Conservation (phyloP, 92 coral and sea anemone genomes). For the Epizoanthus stellaris region DNA sequence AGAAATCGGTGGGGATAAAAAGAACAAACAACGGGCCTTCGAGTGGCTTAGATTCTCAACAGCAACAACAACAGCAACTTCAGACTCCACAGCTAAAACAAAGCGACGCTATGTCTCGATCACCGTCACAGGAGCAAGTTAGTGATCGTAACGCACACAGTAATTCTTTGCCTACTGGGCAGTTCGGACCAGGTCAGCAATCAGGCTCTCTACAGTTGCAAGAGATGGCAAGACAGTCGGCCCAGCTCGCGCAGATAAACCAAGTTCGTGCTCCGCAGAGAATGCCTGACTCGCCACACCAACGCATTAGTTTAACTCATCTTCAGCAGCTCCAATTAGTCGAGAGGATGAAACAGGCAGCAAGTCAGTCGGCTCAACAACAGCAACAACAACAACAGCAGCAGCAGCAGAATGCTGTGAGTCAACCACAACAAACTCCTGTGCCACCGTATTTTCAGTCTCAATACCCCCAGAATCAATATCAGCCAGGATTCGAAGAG, state of each 20-base stretch:
- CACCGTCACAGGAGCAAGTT: constrained; percentile 39
- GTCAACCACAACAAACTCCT: constrained; percentile 39
- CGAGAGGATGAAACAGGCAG: constrained; percentile 41
- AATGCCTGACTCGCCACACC: constrained; percentile 25
- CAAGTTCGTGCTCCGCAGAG: constrained; percentile 51
- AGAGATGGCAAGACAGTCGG: constrained; percentile 84
- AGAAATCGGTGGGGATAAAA: constrained; percentile 44
- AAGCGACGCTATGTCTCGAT: constrained; percentile 50
- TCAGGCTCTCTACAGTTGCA: constrained; percentile 74
- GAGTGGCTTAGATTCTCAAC: constrained; percentile 55
- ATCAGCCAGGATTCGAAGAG: constrained; percentile 37
- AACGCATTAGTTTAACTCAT: constrained; percentile 23
- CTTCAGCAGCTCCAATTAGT: constrained; percentile 50
- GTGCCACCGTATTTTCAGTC: constrained; percentile 19
- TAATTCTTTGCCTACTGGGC: constrained; percentile 44
- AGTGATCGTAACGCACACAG: constrained; percentile 46
- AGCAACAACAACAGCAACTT: constrained; percentile 62
- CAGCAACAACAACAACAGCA: constrained; percentile 59
- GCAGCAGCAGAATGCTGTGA: constrained; percentile 27
- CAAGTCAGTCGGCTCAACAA: constrained; percentile 53
- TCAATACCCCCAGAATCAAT: constrained; percentile 40
- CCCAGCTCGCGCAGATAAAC: constrained; percentile 60
- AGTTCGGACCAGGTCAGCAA: constrained; percentile 35
- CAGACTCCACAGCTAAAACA: constrained; percentile 52
- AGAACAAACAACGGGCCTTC: constrained; percentile 48